Percentiles rank a stretch among this genome's conserved stretches.
phyloP scores from a whole-genome alignment of 2,113 vertebrate genomes.

The Pycnonotus jocosus region DNA sequence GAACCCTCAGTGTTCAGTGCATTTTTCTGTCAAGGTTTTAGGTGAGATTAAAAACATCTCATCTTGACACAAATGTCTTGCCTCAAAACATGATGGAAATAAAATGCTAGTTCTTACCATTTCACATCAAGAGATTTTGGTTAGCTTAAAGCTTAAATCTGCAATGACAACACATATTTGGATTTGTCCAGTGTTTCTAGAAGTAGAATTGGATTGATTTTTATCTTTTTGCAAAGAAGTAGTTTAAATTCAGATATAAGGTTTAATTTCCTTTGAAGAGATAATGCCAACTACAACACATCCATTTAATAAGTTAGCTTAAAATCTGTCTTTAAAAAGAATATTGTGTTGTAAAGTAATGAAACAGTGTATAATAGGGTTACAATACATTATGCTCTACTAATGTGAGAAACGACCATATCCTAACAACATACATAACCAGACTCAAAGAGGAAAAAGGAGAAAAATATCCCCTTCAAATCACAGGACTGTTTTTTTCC shows the following conservation, averaged over 20 bases:
- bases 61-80: not conserved
- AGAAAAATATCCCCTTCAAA: not conserved
- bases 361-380: not conserved
- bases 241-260: not conserved
- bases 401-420: not conserved
- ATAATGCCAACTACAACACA: not conserved
- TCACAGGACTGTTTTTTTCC: not conserved
- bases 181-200: not conserved
- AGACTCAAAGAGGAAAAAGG: not conserved
- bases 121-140: not conserved
- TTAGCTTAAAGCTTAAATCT: not conserved
- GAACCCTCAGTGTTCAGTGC: not conserved
- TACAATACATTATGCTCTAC: not conserved
- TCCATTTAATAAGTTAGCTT: not conserved
- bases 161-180: not conserved
- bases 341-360: not conserved
- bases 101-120: not conserved
- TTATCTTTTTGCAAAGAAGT: not conserved
- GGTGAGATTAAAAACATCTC: not conserved
- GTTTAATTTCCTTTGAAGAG: conserved; percentile 38
- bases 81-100: not conserved
- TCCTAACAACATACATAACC: not conserved
- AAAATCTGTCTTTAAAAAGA: not conserved
- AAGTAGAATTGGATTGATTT: not conserved
- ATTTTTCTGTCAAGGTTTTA: conserved; percentile 23